phyloP scores from a whole-genome alignment of 2,113 vertebrate species.

The Amblyopsis rosae region DNA sequence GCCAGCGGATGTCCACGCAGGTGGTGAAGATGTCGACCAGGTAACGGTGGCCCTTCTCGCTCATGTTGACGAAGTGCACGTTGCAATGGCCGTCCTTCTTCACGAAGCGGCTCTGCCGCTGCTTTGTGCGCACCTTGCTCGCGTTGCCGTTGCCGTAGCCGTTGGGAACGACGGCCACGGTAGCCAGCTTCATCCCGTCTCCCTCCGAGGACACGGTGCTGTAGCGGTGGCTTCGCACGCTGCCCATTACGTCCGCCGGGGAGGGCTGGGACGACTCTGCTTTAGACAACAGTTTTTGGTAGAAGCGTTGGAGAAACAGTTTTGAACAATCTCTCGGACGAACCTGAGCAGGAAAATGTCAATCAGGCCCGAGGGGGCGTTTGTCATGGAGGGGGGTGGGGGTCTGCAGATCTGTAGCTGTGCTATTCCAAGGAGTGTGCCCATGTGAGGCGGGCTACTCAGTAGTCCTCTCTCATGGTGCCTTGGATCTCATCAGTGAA shows the following conservation, averaged over 20 bases:
- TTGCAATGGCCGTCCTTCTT: constrained; percentile 97
- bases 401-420: neutral
- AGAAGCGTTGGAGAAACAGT: constrained; percentile 99
- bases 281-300: constrained; percentile 98
- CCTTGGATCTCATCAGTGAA: constrained; percentile 74
- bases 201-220: constrained; percentile 97
- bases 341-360: constrained; percentile 65
- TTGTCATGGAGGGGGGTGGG: neutral
- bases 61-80: constrained; percentile 95
- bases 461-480: constrained; percentile 73
- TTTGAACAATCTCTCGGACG: constrained; percentile 85
- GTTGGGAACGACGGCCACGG: constrained; percentile 87
- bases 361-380: constrained; percentile 31
- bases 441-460: constrained; percentile 48
- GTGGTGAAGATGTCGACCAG: constrained; percentile 97
- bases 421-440: constrained; percentile 30
- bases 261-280: constrained; percentile 86
- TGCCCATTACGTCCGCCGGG: constrained; percentile 90
- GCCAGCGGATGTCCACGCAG: constrained; percentile 97
- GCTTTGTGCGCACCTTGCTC: constrained; percentile 84
- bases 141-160: constrained; percentile 92
- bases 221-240: constrained; percentile 95
- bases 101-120: constrained; percentile 90
- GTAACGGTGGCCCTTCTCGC: constrained; percentile 95
- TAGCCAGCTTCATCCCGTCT: constrained; percentile 92